Base-by-base conservation (phyloP, 2,797 vertebrate species). In the Menidia menidia region DNA sequence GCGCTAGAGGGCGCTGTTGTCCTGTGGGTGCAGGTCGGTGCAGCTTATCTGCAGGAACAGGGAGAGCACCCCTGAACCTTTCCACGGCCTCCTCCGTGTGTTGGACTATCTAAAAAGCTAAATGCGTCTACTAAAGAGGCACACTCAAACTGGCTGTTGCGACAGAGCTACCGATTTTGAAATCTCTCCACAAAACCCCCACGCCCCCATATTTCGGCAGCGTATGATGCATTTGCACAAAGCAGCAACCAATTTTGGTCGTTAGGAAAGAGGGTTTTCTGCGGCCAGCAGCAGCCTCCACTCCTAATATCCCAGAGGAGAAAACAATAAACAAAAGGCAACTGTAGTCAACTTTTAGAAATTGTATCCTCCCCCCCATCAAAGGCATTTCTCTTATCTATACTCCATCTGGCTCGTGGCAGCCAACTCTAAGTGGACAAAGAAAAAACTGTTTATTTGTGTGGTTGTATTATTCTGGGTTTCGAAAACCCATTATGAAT, bases 1-100 rank as follows among this genome's bases (percentile, higher is more conserved):
- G 78, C 94, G 78, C 94, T 92, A 94, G 94, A 92, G 93, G 94
- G 93, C 92, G 89, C 84, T 87, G 63, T 92, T 89, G 93, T 69
- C 62, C 93, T 91, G 81, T 73, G 4, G 19, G 76, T 78, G 30
- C 69, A 51, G 57, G 39, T 52, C n/a, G 6, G 8, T 60, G 66
- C 43, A 18, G 16, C 9, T 43, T 18, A 6, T 32, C 33, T 57
- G 62, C 39, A 61, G 60, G 60, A 72, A 74, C 62, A 56, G 39
- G 14, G 4, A 73, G 59, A 59, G 63, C 60, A 68, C 59, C 58
- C 30, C 59, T 62, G 45, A 54, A 52, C 19, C 15, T 57, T 7
- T 73, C 11, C 42, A 53, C 45, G 2, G 44, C 44, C 41, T 47
- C 42, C 1, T 14, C n/a, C 52, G 35, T 58, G 11, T 54, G 19